A percentile compares a stretch with the other conserved stretches of the same genome.
Evolutionary conservation across 2,113 vertebrate species (phyloP).

Genomic region (Actenoides lindsayi): DNA sequence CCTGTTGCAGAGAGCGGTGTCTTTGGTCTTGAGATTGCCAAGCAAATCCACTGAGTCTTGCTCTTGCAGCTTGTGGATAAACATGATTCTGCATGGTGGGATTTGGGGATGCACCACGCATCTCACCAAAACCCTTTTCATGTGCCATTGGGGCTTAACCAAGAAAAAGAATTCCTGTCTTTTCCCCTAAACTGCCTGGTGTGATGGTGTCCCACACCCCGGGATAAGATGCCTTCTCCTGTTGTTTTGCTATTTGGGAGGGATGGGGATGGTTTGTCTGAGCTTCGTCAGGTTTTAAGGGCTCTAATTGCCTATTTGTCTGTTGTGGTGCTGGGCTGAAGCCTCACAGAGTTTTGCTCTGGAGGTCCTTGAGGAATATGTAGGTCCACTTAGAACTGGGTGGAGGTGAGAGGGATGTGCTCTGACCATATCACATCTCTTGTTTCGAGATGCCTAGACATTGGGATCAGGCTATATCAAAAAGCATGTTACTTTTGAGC

Average conservation of each 20-base stretch:
- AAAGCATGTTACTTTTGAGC: neutral
- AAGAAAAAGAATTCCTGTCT: neutral
- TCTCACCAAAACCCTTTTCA: neutral
- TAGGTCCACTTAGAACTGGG: neutral
- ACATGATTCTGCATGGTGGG: neutral
- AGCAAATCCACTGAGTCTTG: neutral
- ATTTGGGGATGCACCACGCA: neutral
- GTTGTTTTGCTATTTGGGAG: neutral
- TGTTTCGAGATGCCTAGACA: neutral
- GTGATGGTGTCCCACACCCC: neutral
- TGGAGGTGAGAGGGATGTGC: neutral
- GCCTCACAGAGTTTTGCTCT: accelerated
- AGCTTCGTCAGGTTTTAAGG: neutral
- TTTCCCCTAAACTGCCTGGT: neutral
- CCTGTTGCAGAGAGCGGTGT: neutral
- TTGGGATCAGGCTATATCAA: no score
- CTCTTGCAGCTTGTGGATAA: neutral
- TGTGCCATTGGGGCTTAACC: neutral
- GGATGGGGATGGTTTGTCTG: neutral
- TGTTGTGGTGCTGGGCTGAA: neutral
- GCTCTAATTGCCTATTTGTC: neutral
- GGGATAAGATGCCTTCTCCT: neutral
- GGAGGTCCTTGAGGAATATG: neutral
- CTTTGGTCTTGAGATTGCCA: neutral
- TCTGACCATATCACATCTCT: neutral